These are phyloP conservation scores for Selene dorsalis DNA, from an alignment of 2,797 vertebrate species.

Conservation along the genomic window DNA sequence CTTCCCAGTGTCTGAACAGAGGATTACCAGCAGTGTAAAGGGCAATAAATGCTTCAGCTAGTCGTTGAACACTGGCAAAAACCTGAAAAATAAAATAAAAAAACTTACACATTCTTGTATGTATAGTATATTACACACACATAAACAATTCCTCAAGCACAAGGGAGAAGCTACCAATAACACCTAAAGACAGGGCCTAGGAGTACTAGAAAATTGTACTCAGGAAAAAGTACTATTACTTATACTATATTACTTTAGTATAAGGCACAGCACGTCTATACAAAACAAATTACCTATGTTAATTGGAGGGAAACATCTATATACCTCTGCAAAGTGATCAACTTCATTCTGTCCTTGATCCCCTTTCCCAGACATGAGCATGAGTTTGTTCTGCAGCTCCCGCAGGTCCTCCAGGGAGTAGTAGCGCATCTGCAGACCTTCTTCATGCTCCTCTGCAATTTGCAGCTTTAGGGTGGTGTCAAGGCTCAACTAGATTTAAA, in stretches of 20 bases:
- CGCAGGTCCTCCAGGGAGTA: slow-evolving; percentile 91
- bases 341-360: slow-evolving; percentile 91
- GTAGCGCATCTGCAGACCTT: slow-evolving; percentile 55
- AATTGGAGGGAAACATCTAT: not conserved
- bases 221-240: too few species aligned
- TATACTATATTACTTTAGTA: not conserved
- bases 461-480: slow-evolving; percentile 85
- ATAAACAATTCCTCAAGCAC: not conserved
- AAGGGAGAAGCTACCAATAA: not conserved
- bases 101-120: not conserved
- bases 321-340: slow-evolving; percentile 93
- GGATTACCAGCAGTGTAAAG: slow-evolving; percentile 92
- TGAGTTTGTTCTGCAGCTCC: slow-evolving; percentile 96
- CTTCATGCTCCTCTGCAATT: slow-evolving; percentile 84
- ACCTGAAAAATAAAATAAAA: slow-evolving; percentile 80
- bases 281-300: not conserved
- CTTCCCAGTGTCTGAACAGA: slow-evolving; percentile 91
- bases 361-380: slow-evolving; percentile 97
- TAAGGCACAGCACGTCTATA: not conserved
- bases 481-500: slow-evolving; percentile 84
- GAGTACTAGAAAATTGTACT: too few species aligned
- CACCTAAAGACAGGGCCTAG: too few species aligned
- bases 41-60: slow-evolving; percentile 89
- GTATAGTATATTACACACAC: not conserved
- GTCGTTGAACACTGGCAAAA: slow-evolving; percentile 90